Base-by-base conservation (phyloP, 2,888 invertebrate species). In the Pocota personata region DNA sequence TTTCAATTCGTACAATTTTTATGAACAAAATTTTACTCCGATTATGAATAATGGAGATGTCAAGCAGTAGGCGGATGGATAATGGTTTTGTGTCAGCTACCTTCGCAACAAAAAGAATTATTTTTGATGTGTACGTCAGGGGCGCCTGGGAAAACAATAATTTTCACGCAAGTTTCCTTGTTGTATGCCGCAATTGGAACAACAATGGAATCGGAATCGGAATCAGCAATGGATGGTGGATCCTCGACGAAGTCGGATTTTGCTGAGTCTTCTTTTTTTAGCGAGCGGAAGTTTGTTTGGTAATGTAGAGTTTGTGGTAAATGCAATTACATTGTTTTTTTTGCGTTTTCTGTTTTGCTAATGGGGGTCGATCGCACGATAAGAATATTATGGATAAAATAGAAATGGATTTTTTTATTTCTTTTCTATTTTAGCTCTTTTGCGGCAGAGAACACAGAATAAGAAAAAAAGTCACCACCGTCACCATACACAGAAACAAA, bases 121-220 rank as follows among this genome's bases (percentile, higher is more conserved):
- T 78, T 73, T 84, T 55, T 40, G 16, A 62, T 67, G 60, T 37
- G 48, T 75, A 57, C 32, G 64, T 75, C 79, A 62, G 55, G 78
- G 78, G 14, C 83, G 27, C 43, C 62, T 62, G 40, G 48, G 57
- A 64, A 60, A 71, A 75, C 35, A 76, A 71, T 50, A 64, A 50
- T 79, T 84, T 69, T 16, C 30, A 43, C 32, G 52, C 30, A 57
- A 62, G 57, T 79, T 80, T 84, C 75, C 84, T 84, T 80, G 72
- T 80, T 76, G 64, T 69, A 69, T 64, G 30, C 37, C 12, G 64
- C 71, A 46, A 64, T 64, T 66, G 55, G n/a, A 80, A 80, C 64
- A 69, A 84, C 84, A 84, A 84, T 84, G 84, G 37, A 78, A 52
- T 52, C 73, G n/a, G n/a, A n/a, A n/a, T n/a, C n/a, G n/a, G n/a